phyloP scores from a whole-genome alignment of 2,797 vertebrate genomes.

The Malacoraja senta region DNA sequence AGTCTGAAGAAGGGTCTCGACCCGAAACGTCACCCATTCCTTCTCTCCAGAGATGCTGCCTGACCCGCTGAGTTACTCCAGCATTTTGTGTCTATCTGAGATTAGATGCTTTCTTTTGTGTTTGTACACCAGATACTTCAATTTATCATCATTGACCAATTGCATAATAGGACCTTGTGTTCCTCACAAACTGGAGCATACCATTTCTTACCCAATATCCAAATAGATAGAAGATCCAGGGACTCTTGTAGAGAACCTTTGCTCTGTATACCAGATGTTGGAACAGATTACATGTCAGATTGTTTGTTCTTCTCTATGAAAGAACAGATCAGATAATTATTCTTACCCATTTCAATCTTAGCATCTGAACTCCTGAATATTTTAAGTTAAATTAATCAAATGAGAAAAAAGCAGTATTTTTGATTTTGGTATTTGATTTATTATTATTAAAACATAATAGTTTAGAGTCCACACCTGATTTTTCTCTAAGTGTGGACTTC shows the following conservation, averaged over 20 bases:
- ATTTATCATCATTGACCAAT: not conserved
- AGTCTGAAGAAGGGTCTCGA: no score
- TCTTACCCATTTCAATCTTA: not conserved
- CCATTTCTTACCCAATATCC: not conserved
- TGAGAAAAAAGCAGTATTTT: not conserved
- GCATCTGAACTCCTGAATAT: not conserved
- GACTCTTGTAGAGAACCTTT: not conserved
- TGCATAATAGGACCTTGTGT: not conserved
- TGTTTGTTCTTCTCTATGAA: not conserved
- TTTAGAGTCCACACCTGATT: not conserved
- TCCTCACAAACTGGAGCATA: not conserved
- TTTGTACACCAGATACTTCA: not conserved
- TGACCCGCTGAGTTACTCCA: no score
- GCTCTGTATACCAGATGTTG: not conserved
- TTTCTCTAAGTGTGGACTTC: not conserved
- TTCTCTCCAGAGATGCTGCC: no score
- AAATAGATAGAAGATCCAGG: not conserved
- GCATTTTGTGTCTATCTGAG: no score
- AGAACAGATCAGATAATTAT: not conserved
- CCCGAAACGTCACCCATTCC: no score
- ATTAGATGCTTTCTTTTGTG: not conserved
- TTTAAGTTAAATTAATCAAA: conserved; percentile 13
- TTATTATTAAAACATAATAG: not conserved
- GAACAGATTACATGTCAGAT: not conserved
- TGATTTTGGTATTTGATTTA: not conserved